Evolutionary conservation across 1,140 invertebrate genomes (phyloP).

Genomic region (Callitettix versicolor): DNA sequence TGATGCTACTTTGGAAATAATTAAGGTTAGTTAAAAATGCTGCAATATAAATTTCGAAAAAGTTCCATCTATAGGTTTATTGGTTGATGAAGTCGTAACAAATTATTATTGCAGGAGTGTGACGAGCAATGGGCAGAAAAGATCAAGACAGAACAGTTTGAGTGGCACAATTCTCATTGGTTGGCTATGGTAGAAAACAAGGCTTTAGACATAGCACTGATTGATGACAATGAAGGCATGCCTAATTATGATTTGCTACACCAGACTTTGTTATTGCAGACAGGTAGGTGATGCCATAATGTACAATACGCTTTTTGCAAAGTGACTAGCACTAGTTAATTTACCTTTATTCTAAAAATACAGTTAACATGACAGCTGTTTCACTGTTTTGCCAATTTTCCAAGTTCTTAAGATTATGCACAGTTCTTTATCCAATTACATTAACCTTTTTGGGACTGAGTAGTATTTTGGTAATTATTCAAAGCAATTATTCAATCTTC

Average conservation of each 20-base stretch:
- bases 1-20: constrained; percentile 83
- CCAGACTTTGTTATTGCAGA: constrained; percentile 51
- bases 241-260: constrained; percentile 63
- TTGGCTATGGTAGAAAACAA: constrained; percentile 82
- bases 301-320: neutral
- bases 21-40: constrained; percentile 50
- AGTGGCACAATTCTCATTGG: constrained; percentile 96
- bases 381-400: too few relatives aligned
- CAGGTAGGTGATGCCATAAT: constrained; percentile 35
- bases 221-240: constrained; percentile 47
- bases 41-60: neutral
- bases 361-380: too few relatives aligned
- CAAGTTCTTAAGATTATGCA: too few relatives aligned
- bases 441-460: too few relatives aligned
- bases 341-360: too few relatives aligned
- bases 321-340: too few relatives aligned
- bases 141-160: constrained; percentile 90
- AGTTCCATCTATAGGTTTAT: neutral
- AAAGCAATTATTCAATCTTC: too few relatives aligned
- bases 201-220: constrained; percentile 40
- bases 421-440: too few relatives aligned
- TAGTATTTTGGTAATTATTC: too few relatives aligned
- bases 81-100: neutral
- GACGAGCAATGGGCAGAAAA: constrained; percentile 82
- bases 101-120: constrained; percentile 58